phyloP scores from a whole-genome alignment of 2,797 vertebrate species.

The Brotogeris chrysoptera region DNA sequence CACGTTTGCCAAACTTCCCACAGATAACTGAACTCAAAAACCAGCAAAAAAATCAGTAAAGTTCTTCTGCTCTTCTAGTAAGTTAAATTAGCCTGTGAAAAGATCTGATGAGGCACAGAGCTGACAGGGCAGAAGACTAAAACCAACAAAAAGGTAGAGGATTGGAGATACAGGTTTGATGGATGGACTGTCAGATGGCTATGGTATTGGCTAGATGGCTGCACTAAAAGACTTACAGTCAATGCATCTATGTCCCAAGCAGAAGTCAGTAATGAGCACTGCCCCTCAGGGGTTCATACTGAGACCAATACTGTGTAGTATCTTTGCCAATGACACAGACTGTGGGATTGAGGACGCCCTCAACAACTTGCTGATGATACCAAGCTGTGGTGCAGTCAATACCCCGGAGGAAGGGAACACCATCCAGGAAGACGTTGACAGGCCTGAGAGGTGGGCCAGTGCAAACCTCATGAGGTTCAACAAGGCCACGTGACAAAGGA shows the following conservation, averaged over 20 bases:
- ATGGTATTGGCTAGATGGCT: not conserved
- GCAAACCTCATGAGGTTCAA: not conserved
- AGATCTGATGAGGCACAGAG: not conserved
- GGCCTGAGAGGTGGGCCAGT: not conserved
- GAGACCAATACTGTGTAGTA: not conserved
- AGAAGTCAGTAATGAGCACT: not conserved
- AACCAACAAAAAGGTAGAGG: not conserved
- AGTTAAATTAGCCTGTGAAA: not conserved
- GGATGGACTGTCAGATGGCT: not conserved
- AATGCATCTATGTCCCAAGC: not conserved
- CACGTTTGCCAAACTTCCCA: not conserved
- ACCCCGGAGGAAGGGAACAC: rapidly evolving
- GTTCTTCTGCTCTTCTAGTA: not conserved
- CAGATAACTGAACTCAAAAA: not conserved
- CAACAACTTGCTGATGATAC: not conserved
- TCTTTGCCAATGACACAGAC: not conserved
- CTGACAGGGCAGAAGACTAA: not conserved
- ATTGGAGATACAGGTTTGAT: not conserved
- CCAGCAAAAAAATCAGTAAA: not conserved
- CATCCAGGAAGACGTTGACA: not conserved
- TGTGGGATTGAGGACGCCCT: rapidly evolving
- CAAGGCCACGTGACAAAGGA: not conserved
- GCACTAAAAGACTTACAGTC: not conserved
- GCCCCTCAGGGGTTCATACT: rapidly evolving
- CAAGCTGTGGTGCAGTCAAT: rapidly evolving